Base-by-base conservation (phyloP, 37 sponge, comb jelly and placozoan species). In the Halisarca cf. caerulea region DNA sequence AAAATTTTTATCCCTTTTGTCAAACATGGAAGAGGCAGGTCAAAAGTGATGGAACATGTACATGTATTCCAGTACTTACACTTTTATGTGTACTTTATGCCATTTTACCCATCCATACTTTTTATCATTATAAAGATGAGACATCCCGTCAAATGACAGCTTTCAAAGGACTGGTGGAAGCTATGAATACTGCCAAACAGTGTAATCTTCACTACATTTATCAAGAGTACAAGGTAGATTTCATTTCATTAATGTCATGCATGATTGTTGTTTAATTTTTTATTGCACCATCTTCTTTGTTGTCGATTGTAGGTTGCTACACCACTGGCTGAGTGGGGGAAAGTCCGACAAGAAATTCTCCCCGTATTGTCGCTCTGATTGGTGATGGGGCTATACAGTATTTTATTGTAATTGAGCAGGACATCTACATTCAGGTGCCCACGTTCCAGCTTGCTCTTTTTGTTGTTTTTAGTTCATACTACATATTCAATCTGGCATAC, bases 401-500 rank as follows among this genome's bases (percentile, higher is more conserved):
- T 34, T 82, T 82, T 40, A 54, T 87, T 24, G 11, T 58, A 0
- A 39, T 80, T 6, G 87, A 87, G 59, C 59, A 40, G 9, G 33
- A 4, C 32, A 59, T 87, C 21, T 58, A 80, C 7, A 80, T 70
- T 37, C 41, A 81, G 68, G 60, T 54, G 21, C 38, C 44, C 0
- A 54, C 74, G 7, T 73, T 87, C 37, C n/a, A 43, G 23, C 34
- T 47, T 51, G 87, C 87, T 23, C 61, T 87, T 24, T 81, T 87
- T 36, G 0, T 81, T 27, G 27, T 32, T 21, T 81, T 87, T 80
- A 18, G 42, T 38, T 75, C 75, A 24, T 81, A 87, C 74, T 82
- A 87, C 39, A 66, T 87, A 0, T 87, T 73, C 35, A 71, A 87
- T 72, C 60, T 87, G 64, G 73, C 80, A 25, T 86, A 86, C 58